Evolutionary conservation across 2,113 vertebrate genomes (phyloP).

Genomic region (Sterrhoptilus dennistouni): DNA sequence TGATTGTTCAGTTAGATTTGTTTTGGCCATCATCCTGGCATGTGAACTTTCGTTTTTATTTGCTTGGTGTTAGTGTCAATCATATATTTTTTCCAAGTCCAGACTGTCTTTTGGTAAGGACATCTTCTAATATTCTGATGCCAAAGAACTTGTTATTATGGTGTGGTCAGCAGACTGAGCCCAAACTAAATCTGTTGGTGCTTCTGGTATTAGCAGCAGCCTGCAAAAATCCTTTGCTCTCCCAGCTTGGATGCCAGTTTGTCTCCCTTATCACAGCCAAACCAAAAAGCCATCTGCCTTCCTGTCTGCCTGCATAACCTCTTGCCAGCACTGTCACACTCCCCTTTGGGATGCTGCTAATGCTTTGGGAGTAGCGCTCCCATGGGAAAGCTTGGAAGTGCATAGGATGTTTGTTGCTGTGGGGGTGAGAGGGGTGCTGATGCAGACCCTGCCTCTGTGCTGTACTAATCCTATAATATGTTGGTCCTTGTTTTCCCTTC

Average conservation of each 20-base stretch:
- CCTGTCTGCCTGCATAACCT: not conserved
- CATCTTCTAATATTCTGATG: not conserved
- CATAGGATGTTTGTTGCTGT: not conserved
- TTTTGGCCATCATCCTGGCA: not conserved
- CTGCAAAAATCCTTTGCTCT: not conserved
- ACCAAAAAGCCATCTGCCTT: not conserved
- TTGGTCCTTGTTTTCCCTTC: not conserved
- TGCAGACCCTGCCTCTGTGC: not conserved
- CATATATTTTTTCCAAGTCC: not conserved
- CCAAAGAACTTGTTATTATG: not conserved
- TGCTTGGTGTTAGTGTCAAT: not conserved
- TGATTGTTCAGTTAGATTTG: not conserved
- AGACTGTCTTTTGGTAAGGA: not conserved
- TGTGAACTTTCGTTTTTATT: not conserved
- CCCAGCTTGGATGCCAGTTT: not conserved
- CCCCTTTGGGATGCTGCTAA: not conserved
- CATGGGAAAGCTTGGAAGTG: not conserved
- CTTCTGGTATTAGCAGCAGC: not conserved
- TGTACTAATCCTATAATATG: accelerated
- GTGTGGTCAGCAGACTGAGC: not conserved
- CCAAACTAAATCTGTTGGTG: not conserved
- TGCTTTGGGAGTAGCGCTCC: not conserved
- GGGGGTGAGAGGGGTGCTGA: not conserved
- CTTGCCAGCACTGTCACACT: not conserved
- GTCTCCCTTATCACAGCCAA: not conserved